phyloP scores from a whole-genome alignment of 2,797 vertebrate species.

The Allobates femoralis region DNA sequence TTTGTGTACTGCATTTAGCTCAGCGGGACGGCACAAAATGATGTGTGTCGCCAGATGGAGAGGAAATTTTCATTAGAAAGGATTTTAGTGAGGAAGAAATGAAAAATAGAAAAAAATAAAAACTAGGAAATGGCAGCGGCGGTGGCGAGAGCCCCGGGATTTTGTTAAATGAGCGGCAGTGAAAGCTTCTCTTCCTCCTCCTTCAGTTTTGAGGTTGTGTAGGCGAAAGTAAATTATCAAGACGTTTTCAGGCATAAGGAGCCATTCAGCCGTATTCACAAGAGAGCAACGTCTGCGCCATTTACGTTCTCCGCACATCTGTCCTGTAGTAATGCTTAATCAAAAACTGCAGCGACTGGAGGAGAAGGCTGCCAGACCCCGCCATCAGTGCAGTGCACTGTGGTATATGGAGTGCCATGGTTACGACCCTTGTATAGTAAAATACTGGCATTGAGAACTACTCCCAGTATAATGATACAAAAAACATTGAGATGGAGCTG shows the following conservation, averaged over 20 bases:
- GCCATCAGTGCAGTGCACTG: not conserved
- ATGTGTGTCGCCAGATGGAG: not conserved
- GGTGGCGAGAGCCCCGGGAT: not conserved
- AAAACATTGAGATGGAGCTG: not conserved
- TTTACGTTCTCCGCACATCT: not conserved
- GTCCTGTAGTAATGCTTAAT: constrained; percentile 13
- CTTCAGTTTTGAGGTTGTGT: constrained; percentile 7
- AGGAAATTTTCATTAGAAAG: constrained; percentile 31
- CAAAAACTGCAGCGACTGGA: not conserved
- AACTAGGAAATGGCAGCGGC: not conserved
- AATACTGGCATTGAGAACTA: too few relatives aligned
- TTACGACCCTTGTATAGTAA: not conserved
- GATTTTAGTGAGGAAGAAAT: constrained; percentile 17
- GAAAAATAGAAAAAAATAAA: not conserved
- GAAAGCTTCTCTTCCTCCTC: constrained; percentile 38
- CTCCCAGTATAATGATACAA: not conserved
- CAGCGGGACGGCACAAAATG: not conserved
- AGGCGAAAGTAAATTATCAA: constrained; percentile 42
- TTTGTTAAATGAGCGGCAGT: not conserved
- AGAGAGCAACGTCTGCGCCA: not conserved
- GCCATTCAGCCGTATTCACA: not conserved
- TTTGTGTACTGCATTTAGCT: constrained; percentile 11
- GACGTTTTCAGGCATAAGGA: constrained; percentile 25
- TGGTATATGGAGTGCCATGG: not conserved
- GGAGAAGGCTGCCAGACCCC: not conserved